Percentiles rank a stretch among this genome's conserved stretches.
Evolutionary conservation across 2,797 vertebrate species (phyloP).

Genomic region (Ciconia nigra): DNA sequence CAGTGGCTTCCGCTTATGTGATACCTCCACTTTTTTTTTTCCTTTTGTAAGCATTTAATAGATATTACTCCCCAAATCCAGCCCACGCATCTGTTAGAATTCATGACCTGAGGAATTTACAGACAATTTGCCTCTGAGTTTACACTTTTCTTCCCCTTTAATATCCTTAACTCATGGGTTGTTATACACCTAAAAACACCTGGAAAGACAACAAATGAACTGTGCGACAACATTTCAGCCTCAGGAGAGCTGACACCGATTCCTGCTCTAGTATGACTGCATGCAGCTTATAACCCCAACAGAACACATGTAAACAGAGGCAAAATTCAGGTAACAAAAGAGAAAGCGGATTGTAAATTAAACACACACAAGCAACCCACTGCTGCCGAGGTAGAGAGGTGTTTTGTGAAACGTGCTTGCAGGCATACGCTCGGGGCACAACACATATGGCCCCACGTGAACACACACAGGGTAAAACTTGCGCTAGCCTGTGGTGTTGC

Average conservation of each 20-base stretch:
- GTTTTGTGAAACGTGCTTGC: not conserved
- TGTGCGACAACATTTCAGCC: not conserved
- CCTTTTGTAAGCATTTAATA: not conserved
- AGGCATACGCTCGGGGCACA: not conserved
- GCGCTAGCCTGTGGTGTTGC: not conserved
- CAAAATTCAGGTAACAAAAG: not conserved
- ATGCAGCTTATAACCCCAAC: not conserved
- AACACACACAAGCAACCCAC: not conserved
- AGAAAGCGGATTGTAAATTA: rapidly evolving
- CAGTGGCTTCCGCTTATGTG: not conserved
- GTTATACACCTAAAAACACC: not conserved
- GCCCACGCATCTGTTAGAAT: not conserved
- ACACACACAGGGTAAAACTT: rapidly evolving
- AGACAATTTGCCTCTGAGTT: not conserved
- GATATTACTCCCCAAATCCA: not conserved
- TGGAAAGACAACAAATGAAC: not conserved
- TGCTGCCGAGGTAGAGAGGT: not conserved
- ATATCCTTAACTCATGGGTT: not conserved
- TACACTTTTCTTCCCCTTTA: not conserved
- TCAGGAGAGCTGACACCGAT: not conserved
- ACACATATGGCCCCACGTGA: rapidly evolving
- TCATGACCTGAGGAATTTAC: not conserved
- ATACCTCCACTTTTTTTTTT: not conserved
- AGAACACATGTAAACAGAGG: not conserved
- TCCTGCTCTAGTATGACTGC: not conserved